phyloP scores from a whole-genome alignment of 2,113 vertebrate species.

The Anoplopoma fimbria region DNA sequence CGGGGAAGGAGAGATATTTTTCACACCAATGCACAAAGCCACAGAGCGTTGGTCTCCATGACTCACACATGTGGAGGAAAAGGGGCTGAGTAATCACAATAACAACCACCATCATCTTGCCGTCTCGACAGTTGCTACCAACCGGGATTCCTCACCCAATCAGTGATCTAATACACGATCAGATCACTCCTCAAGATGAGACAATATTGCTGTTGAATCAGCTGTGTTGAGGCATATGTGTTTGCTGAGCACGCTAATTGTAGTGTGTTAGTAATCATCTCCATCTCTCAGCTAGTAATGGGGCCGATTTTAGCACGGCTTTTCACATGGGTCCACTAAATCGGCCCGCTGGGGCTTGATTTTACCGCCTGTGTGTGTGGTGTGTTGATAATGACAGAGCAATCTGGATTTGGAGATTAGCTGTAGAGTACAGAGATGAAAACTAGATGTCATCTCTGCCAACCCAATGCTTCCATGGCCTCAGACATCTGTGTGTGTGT shows the following conservation, averaged over 20 bases:
- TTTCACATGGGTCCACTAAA: conserved; percentile 64
- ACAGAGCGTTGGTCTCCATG: conserved; percentile 59
- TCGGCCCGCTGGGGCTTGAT: conserved; percentile 51
- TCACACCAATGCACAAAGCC: conserved; percentile 77
- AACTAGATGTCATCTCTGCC: conserved; percentile 66
- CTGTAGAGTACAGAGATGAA: conserved; percentile 65
- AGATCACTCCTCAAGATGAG: conserved; percentile 66
- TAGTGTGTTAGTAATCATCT: conserved; percentile 65
- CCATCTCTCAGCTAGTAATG: conserved; percentile 69
- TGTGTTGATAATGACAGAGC: conserved; percentile 60
- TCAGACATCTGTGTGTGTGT: conserved; percentile 24
- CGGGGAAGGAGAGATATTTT: conserved; percentile 70
- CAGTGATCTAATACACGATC: conserved; percentile 26
- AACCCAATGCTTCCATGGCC: conserved; percentile 42
- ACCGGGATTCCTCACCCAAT: conserved; percentile 38
- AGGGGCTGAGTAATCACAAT: conserved; percentile 81
- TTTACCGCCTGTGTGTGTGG: conserved; percentile 38
- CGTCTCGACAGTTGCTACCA: conserved; percentile 67
- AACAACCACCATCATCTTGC: conserved; percentile 70
- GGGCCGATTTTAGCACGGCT: conserved; percentile 64
- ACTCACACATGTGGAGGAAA: conserved; percentile 75
- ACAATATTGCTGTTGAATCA: conserved; percentile 62
- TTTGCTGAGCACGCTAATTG: conserved; percentile 65
- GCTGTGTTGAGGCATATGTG: conserved; percentile 42
- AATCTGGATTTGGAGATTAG: conserved; percentile 64